Evolutionary conservation across 2,797 vertebrate genomes (phyloP).

Genomic region (Amblyraja radiata): DNA sequence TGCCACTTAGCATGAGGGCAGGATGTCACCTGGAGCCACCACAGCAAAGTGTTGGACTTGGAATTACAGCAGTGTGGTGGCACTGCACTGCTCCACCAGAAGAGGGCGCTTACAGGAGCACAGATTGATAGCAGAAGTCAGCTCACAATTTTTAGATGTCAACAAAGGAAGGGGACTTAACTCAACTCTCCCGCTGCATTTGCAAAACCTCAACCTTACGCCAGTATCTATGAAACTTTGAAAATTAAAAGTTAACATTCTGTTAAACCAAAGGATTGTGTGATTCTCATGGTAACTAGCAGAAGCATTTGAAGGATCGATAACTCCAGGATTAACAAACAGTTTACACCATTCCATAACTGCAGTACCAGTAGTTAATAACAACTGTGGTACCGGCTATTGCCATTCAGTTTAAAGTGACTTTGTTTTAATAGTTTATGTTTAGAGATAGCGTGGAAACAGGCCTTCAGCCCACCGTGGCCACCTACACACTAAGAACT

Average conservation of each 20-base stretch:
- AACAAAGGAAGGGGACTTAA: background rate
- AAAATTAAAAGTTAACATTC: background rate
- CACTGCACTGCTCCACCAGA: background rate
- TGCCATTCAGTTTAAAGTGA: background rate
- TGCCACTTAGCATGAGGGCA: background rate
- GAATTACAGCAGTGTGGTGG: background rate
- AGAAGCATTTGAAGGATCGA: background rate
- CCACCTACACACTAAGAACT: too few relatives aligned
- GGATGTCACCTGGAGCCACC: background rate
- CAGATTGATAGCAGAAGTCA: background rate
- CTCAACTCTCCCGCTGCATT: background rate
- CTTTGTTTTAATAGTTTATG: background rate
- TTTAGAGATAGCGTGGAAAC: too few relatives aligned
- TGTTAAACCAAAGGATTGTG: background rate
- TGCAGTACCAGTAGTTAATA: too few relatives aligned
- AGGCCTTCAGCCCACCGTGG: too few relatives aligned
- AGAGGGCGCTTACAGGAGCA: background rate
- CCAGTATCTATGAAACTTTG: background rate
- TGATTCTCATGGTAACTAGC: background rate
- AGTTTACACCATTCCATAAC: background rate
- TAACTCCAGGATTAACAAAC: background rate
- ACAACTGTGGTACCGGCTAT: background rate
- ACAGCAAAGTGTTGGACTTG: background rate
- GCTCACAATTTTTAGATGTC: background rate
- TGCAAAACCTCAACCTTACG: background rate